Percentiles rank a stretch among this genome's conserved stretches.
These are phyloP conservation scores for Parazoanthus darwini DNA, from an alignment of 92 coral and sea anemone species.

Conservation along the genomic window DNA sequence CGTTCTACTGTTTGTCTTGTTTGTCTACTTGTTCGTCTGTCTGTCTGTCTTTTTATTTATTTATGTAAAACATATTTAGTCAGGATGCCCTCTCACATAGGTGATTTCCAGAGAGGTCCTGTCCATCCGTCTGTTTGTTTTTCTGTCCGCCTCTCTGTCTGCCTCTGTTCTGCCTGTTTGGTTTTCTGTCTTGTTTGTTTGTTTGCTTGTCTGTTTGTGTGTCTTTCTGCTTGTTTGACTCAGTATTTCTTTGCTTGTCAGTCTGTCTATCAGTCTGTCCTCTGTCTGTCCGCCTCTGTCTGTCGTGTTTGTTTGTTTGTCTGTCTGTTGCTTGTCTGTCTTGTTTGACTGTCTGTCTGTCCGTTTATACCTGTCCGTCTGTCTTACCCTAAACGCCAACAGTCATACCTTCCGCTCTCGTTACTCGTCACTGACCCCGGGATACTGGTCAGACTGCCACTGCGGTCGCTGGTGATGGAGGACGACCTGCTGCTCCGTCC, in stretches of 20 bases:
- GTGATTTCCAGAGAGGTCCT: too few species aligned
- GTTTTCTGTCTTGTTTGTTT: too few species aligned
- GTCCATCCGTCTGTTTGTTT: neutral
- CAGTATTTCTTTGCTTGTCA: too few species aligned
- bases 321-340: neutral
- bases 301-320: neutral
- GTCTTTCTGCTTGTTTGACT: too few species aligned
- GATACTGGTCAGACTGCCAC: constrained; percentile 93
- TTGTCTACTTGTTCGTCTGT: too few species aligned
- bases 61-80: too few species aligned
- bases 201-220: neutral
- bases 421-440: constrained; percentile 96
- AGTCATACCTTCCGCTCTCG: constrained; percentile 84
- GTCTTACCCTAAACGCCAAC: neutral
- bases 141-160: neutral
- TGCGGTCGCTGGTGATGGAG: constrained; percentile 87
- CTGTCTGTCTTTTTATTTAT: too few species aligned
- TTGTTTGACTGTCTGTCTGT: neutral
- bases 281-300: neutral
- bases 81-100: too few species aligned
- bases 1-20: too few species aligned
- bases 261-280: too few species aligned
- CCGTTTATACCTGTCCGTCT: neutral
- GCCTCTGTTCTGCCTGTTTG: neutral
- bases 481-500: constrained; percentile 96